Percentiles rank a stretch among this genome's conserved stretches.
phyloP scores from a whole-genome alignment of 2,113 vertebrate genomes.

The Plecturocebus donacophilus region DNA sequence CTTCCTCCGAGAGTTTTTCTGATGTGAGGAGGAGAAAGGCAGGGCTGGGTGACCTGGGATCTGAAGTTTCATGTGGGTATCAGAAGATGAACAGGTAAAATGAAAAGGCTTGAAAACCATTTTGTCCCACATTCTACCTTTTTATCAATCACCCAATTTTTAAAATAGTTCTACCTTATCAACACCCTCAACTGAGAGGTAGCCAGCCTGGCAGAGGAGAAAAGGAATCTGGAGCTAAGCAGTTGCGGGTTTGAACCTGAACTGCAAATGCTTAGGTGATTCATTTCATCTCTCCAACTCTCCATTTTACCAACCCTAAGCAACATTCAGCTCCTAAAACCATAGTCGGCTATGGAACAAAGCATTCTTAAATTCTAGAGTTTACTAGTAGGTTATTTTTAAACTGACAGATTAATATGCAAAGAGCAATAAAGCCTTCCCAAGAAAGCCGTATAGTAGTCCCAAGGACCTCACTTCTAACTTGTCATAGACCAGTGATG shows the following conservation, averaged over 20 bases:
- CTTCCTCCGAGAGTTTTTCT: not conserved
- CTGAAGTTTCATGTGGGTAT: not conserved
- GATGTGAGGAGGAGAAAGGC: accelerated
- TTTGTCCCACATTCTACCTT: not conserved
- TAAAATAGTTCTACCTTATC: not conserved
- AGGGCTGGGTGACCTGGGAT: not conserved
- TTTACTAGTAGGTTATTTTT: not conserved
- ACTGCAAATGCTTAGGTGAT: not conserved
- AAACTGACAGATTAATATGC: not conserved
- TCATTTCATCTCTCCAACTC: not conserved
- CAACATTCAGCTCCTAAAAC: not conserved
- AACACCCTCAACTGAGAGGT: not conserved
- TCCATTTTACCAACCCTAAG: not conserved
- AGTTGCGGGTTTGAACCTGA: not conserved
- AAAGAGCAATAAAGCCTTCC: not conserved
- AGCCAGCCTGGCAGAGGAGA: accelerated
- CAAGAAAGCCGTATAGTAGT: accelerated
- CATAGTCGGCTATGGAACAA: not conserved
- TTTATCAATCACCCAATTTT: not conserved
- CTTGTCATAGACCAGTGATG: accelerated
- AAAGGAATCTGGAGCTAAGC: not conserved
- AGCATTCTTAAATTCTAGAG: not conserved
- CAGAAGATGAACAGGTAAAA: not conserved
- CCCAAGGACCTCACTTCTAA: not conserved
- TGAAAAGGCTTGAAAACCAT: not conserved